Evolutionary conservation across 1,140 invertebrate species (phyloP).

Genomic region (Maniola jurtina): DNA sequence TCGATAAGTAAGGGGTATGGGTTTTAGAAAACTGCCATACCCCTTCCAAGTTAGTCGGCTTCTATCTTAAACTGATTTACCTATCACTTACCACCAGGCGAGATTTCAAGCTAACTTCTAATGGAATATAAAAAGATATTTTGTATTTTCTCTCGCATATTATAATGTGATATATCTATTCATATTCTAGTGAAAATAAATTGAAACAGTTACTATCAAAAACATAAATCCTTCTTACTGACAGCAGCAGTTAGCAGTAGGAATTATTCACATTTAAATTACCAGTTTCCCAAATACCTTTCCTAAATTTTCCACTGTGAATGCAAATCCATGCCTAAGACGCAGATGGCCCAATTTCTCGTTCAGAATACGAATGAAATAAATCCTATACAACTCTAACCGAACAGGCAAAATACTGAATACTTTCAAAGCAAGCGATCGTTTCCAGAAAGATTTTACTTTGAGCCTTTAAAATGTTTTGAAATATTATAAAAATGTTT

Average conservation of each 20-base stretch:
- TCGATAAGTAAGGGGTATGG: too few relatives aligned
- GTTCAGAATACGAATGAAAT: conserved; percentile 3
- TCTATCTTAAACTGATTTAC: too few relatives aligned
- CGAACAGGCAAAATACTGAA: neutral
- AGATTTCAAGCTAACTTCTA: too few relatives aligned
- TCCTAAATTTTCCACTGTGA: conserved; percentile 2
- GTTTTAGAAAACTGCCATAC: too few relatives aligned
- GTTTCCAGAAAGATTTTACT: neutral
- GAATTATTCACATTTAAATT: neutral
- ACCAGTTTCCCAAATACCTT: neutral
- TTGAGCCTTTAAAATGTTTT: too few relatives aligned
- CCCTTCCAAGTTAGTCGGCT: too few relatives aligned
- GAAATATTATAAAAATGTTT: too few relatives aligned
- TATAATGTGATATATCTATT: too few relatives aligned
- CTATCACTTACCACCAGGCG: too few relatives aligned
- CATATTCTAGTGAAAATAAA: too few relatives aligned
- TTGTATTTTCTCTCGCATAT: too few relatives aligned
- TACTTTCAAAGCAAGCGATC: neutral
- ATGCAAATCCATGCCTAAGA: conserved; percentile 2
- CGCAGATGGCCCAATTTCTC: conserved; percentile 7
- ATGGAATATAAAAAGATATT: too few relatives aligned
- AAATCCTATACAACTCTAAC: conserved; percentile 4
- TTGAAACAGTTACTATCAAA: neutral
- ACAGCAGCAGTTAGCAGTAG: neutral
- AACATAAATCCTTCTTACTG: neutral